These are phyloP conservation scores for Anguilla anguilla DNA, from an alignment of 2,797 vertebrate genomes.

Conservation along the genomic window DNA sequence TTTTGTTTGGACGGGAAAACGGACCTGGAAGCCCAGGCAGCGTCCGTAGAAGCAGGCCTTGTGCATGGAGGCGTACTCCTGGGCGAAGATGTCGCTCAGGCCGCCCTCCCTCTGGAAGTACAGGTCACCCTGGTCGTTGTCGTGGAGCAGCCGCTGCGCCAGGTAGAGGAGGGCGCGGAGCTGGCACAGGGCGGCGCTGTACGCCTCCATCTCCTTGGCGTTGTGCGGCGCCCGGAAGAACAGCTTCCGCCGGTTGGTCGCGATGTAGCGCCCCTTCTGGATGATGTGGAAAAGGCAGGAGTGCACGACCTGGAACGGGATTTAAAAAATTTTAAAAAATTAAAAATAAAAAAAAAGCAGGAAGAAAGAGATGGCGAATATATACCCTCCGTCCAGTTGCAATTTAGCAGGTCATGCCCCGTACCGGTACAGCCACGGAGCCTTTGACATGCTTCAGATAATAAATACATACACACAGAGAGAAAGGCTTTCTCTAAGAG, in stretches of 20 bases:
- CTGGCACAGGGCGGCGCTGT: slow-evolving; percentile 86
- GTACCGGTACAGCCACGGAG: not conserved
- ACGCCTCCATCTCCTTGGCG: slow-evolving; percentile 86
- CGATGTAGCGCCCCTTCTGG: slow-evolving; percentile 86
- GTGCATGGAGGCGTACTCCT: slow-evolving; percentile 86
- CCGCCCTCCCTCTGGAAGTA: slow-evolving; percentile 83
- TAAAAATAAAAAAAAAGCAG: not conserved
- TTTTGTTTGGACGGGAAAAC: not conserved
- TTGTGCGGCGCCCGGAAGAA: slow-evolving; percentile 87
- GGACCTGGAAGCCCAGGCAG: slow-evolving; percentile 91
- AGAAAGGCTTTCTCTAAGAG: too few relatives aligned
- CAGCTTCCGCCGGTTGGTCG: slow-evolving; percentile 83
- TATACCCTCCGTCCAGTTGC: not conserved
- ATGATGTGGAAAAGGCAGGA: slow-evolving; percentile 89
- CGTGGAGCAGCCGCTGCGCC: slow-evolving; percentile 82
- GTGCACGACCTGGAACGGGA: slow-evolving; percentile 71
- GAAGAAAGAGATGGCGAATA: not conserved
- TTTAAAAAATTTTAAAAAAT: not conserved
- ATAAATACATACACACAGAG: not conserved
- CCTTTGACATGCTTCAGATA: not conserved
- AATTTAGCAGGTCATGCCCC: not conserved
- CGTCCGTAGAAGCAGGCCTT: slow-evolving; percentile 93
- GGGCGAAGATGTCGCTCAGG: slow-evolving; percentile 80
- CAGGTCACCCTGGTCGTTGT: slow-evolving; percentile 81
- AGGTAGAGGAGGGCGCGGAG: slow-evolving; percentile 86